A percentile compares a stretch with the other conserved stretches of the same genome.
Evolutionary conservation across 2,888 invertebrate genomes (phyloP).

Genomic region (Electrophaes corylata): DNA sequence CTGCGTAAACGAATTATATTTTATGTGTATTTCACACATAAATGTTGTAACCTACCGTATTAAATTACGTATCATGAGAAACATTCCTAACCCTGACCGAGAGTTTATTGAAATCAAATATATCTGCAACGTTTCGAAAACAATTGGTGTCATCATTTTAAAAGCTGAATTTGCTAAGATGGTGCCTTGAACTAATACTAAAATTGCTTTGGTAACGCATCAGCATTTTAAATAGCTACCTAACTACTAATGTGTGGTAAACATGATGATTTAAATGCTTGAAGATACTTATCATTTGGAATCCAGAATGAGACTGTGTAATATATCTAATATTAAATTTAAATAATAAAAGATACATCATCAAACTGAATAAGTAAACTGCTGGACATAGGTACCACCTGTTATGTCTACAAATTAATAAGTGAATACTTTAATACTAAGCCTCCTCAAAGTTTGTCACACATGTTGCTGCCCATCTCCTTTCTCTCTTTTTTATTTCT

Average conservation of each 20-base stretch:
- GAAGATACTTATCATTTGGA: neutral
- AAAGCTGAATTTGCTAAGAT: conserved; percentile 10
- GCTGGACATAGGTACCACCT: too few species aligned
- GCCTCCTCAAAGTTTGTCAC: too few species aligned
- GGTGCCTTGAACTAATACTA: conserved; percentile 15
- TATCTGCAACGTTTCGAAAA: conserved; percentile 3
- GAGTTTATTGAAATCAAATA: neutral
- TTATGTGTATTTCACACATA: too few species aligned
- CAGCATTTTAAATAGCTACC: neutral
- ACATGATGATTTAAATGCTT: neutral
- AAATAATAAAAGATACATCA: too few species aligned
- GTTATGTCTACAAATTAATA: too few species aligned
- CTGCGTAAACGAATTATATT: too few species aligned
- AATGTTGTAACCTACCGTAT: neutral
- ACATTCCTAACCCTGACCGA: neutral
- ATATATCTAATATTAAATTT: too few species aligned
- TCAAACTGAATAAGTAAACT: too few species aligned
- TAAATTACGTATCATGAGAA: neutral
- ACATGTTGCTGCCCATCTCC: too few species aligned
- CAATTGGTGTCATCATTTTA: conserved; percentile 14
- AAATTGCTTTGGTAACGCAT: neutral
- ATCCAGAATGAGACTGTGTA: too few species aligned
- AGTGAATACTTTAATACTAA: too few species aligned
- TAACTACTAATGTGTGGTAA: neutral
- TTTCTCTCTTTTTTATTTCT: too few species aligned